Evolutionary conservation across 2,888 invertebrate genomes (phyloP).

Genomic region (Zygogramma bicolorata): DNA sequence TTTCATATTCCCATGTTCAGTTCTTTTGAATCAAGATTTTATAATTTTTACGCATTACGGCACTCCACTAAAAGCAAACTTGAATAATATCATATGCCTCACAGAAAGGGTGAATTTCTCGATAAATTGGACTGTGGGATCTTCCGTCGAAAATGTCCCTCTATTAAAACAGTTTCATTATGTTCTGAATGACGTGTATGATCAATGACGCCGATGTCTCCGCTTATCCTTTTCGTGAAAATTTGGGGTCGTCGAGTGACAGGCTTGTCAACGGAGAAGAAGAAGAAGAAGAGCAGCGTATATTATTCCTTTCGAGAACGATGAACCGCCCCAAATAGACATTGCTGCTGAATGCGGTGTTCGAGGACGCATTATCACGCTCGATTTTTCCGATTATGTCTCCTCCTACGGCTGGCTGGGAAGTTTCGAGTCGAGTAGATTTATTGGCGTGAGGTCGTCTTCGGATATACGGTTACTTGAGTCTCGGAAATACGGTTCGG

Average conservation of each 20-base stretch:
- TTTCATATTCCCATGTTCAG: too few relatives aligned
- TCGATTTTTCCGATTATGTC: neutral
- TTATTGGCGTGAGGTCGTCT: neutral
- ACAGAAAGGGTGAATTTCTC: too few relatives aligned
- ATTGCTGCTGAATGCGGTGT: neutral
- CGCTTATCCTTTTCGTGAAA: neutral
- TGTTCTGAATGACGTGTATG: neutral
- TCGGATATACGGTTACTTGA: neutral
- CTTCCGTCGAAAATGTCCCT: too few relatives aligned
- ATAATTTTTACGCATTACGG: too few relatives aligned
- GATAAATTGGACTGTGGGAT: too few relatives aligned
- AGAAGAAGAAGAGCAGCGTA: too few relatives aligned
- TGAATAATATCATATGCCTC: too few relatives aligned
- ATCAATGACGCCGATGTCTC: too few relatives aligned
- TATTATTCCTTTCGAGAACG: neutral
- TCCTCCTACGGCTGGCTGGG: neutral
- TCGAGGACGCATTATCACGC: neutral
- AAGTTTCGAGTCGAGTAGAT: neutral
- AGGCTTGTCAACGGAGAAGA: neutral
- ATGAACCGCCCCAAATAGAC: neutral
- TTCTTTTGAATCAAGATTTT: too few relatives aligned
- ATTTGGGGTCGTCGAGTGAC: neutral
- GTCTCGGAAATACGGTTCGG: too few relatives aligned
- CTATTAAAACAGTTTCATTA: neutral
- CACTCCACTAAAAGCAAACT: too few relatives aligned